phyloP scores from a whole-genome alignment of 2,797 vertebrate genomes.

The Coccyzus lansbergi region DNA sequence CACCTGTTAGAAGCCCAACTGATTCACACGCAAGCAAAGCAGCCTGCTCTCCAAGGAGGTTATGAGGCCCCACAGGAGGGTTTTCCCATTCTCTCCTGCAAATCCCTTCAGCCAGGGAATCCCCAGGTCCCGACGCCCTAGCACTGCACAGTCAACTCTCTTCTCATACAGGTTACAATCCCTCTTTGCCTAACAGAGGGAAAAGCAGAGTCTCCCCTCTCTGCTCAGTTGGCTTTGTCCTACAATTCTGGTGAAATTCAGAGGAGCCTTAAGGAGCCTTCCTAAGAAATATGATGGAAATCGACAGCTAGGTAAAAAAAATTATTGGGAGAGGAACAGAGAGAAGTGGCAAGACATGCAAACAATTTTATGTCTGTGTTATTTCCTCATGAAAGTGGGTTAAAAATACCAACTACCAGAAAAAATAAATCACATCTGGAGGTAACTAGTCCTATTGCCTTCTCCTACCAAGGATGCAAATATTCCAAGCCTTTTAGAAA shows the following conservation, averaged over 20 bases:
- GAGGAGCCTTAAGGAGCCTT: not conserved
- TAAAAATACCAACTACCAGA: not conserved
- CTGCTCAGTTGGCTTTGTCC: not conserved
- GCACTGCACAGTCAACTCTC: not conserved
- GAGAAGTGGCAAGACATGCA: not conserved
- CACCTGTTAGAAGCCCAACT: not conserved
- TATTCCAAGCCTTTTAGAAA: not conserved
- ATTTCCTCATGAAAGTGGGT: not conserved
- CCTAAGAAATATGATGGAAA: not conserved
- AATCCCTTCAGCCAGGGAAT: not conserved
- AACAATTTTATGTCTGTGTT: fast-evolving
- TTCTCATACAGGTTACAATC: not conserved
- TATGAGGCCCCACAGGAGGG: fast-evolving
- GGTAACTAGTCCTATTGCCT: not conserved
- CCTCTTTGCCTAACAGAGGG: too few relatives aligned
- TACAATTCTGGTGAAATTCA: not conserved
- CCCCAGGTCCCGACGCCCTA: not conserved
- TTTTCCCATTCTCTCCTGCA: not conserved
- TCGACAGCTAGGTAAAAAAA: not conserved
- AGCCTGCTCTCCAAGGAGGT: fast-evolving
- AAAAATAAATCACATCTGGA: not conserved
- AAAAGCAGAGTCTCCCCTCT: not conserved
- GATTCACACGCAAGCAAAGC: not conserved
- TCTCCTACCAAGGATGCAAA: not conserved
- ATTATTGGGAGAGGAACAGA: not conserved